Evolutionary conservation across 1,140 invertebrate genomes (phyloP).

Genomic region (Melanaphis sacchari): DNA sequence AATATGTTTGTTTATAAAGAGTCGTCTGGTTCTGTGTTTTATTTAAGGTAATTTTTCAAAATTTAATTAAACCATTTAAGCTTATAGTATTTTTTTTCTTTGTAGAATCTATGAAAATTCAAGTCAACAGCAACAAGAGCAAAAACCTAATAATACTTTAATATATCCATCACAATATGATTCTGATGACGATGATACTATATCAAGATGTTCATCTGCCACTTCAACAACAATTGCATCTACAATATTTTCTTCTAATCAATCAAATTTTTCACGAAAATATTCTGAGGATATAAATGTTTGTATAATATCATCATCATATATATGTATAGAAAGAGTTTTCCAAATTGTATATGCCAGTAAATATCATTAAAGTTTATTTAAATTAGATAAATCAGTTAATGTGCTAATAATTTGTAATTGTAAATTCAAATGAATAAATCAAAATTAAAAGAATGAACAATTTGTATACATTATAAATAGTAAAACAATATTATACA

Average conservation of each 20-base stretch:
- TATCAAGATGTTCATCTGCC: constrained; percentile 43
- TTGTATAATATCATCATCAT: neutral
- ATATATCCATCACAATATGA: neutral
- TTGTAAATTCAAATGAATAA: neutral
- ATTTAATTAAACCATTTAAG: neutral
- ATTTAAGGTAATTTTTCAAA: constrained; percentile 65
- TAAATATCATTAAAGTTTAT: neutral
- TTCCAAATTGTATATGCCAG: neutral
- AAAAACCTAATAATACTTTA: neutral
- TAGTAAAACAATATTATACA: neutral
- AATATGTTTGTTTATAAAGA: constrained; percentile 86
- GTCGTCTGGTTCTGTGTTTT: constrained; percentile 74
- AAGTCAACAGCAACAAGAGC: neutral
- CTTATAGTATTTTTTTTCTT: neutral
- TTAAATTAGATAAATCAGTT: neutral
- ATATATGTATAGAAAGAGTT: neutral
- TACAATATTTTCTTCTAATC: neutral
- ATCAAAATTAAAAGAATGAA: too few relatives aligned
- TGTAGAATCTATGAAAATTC: constrained; percentile 42
- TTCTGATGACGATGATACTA: constrained; percentile 25
- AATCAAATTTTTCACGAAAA: constrained; percentile 14
- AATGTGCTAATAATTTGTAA: neutral
- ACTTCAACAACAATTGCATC: constrained; percentile 45
- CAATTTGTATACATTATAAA: too few relatives aligned
- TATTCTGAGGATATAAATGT: constrained; percentile 8